These are phyloP conservation scores for Diarsia dahlii DNA, from an alignment of 2,888 invertebrate species.

Conservation along the genomic window DNA sequence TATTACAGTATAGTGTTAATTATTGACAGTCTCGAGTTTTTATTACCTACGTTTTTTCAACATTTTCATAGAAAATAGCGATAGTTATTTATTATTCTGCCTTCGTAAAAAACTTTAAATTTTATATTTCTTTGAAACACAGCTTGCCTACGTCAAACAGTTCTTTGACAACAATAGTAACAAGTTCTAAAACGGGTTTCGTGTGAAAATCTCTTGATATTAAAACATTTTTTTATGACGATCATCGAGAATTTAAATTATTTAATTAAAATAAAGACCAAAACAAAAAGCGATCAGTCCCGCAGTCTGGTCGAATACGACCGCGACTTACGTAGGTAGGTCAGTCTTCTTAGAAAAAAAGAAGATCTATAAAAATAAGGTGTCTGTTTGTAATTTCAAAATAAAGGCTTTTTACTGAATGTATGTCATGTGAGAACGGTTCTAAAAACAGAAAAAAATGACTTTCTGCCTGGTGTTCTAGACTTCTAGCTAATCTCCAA, in stretches of 20 bases:
- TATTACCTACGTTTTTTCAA: not conserved
- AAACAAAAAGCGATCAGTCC: not conserved
- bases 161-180: slow-evolving; percentile 45
- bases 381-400: too few relatives aligned
- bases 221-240: not conserved
- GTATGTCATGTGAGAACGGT: too few relatives aligned
- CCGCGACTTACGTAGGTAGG: not conserved
- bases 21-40: slow-evolving; percentile 1
- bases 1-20: slow-evolving; percentile 33
- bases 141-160: slow-evolving; percentile 2
- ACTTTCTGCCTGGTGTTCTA: too few relatives aligned
- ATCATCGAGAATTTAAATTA: not conserved
- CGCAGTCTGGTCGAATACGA: not conserved
- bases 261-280: not conserved
- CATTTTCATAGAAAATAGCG: not conserved
- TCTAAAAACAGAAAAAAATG: too few relatives aligned
- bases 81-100: not conserved
- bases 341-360: not conserved
- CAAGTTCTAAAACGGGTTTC: slow-evolving; percentile 42
- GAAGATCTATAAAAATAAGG: not conserved
- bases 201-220: slow-evolving; percentile 25
- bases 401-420: too few relatives aligned
- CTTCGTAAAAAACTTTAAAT: too few relatives aligned
- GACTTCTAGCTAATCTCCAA: too few relatives aligned
- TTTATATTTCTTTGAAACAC: not conserved